Conservation (phyloP, 2,113 vertebrate genomes). For the Semnopithecus entellus region DNA sequence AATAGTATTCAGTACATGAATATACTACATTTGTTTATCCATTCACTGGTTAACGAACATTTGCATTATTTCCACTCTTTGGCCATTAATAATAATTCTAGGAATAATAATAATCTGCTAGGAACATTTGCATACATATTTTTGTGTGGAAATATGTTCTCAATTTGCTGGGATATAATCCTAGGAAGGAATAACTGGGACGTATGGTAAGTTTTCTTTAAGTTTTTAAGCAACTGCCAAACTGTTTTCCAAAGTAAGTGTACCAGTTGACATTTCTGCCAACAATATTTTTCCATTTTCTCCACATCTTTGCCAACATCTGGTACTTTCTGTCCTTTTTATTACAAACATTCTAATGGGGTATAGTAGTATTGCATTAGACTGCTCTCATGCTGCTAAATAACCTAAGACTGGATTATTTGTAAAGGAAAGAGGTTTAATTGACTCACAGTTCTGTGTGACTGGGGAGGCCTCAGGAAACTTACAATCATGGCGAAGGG, state of each 20-base stretch:
- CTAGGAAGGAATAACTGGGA: not conserved
- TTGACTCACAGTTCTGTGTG: too few species aligned
- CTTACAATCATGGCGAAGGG: too few species aligned
- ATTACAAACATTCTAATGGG: not conserved
- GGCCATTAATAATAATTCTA: not conserved
- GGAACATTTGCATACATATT: not conserved
- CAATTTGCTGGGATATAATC: not conserved
- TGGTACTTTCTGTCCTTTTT: not conserved
- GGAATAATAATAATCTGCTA: too few species aligned
- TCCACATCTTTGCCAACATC: not conserved
- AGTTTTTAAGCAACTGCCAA: not conserved
- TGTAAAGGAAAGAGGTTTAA: too few species aligned
- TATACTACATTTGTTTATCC: not conserved
- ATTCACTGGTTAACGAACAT: not conserved
- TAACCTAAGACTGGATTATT: too few species aligned
- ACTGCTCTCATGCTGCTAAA: too few species aligned
- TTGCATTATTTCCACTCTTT: not conserved
- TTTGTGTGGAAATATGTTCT: not conserved
- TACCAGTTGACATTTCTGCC: not conserved
- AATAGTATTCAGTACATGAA: not conserved
- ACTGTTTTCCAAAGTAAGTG: not conserved
- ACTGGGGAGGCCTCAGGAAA: too few species aligned
- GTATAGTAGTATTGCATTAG: not conserved
- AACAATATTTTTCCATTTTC: not conserved
- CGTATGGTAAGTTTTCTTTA: not conserved